phyloP scores from a whole-genome alignment of 2,113 vertebrate species.

The Circaetus cinerascens region DNA sequence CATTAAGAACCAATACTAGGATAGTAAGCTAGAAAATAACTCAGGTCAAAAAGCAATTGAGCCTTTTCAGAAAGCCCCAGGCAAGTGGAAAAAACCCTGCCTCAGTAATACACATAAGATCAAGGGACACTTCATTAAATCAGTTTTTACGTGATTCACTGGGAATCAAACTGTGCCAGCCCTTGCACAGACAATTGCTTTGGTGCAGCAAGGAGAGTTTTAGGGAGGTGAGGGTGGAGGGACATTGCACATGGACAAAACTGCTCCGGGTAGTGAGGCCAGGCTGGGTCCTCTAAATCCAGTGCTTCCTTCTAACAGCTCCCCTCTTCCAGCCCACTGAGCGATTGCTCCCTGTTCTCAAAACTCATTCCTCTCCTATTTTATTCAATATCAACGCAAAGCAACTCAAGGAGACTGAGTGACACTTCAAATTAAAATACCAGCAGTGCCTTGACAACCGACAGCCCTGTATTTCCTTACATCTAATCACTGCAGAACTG shows the following conservation, averaged over 20 bases:
- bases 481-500: slow-evolving; percentile 16
- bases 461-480: slow-evolving; percentile 21
- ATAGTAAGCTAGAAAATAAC: neutral
- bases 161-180: neutral
- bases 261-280: neutral
- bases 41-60: slow-evolving; percentile 6
- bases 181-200: neutral
- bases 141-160: neutral
- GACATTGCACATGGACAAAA: neutral
- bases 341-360: neutral
- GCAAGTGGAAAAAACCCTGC: neutral
- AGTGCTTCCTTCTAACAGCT: neutral
- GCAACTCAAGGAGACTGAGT: slow-evolving; percentile 2
- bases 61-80: slow-evolving; percentile 18
- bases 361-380: slow-evolving; percentile 19
- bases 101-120: neutral
- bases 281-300: neutral
- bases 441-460: neutral
- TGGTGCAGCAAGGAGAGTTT: neutral
- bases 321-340: neutral
- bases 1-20: neutral
- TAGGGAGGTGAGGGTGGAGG: neutral
- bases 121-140: slow-evolving; percentile 19
- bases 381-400: slow-evolving; percentile 22
- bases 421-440: slow-evolving; percentile 52